Evolutionary conservation across 2,888 invertebrate species (phyloP).

Genomic region (Caenorhabditis imperialis): DNA sequence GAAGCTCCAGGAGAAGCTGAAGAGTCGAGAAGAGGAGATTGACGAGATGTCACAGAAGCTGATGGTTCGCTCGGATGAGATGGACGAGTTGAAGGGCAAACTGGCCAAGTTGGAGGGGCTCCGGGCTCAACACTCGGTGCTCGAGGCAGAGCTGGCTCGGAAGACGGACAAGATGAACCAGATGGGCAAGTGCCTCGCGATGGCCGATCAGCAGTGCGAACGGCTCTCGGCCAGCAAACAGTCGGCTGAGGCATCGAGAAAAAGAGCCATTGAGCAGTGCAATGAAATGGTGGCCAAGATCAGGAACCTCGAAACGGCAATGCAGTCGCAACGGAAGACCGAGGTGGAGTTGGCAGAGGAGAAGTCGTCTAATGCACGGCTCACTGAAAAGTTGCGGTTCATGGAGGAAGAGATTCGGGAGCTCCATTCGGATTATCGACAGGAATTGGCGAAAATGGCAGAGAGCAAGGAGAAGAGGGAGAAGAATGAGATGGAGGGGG

Average conservation of each 20-base stretch:
- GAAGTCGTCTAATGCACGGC: conserved; percentile 31
- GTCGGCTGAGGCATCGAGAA: conserved; percentile 27
- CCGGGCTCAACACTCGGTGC: background rate
- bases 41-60: background rate
- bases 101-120: background rate
- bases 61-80: too few species aligned
- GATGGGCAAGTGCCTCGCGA: conserved; percentile 2
- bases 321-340: conserved; percentile 14
- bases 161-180: background rate
- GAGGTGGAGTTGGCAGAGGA: conserved; percentile 27
- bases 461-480: conserved; percentile 1
- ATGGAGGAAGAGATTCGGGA: conserved; percentile 64
- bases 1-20: background rate
- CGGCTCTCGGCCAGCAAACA: conserved; percentile 2
- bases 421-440: conserved; percentile 63
- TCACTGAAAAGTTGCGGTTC: conserved; percentile 18
- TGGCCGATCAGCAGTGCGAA: conserved; percentile 16
- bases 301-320: conserved; percentile 13
- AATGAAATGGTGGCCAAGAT: conserved; percentile 42
- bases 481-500: conserved; percentile 13
- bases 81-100: too few species aligned
- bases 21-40: conserved; percentile 2
- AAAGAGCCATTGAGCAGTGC: conserved; percentile 41
- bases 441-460: conserved; percentile 54
- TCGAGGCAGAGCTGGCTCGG: conserved; percentile 5